Evolutionary conservation across 2,888 invertebrate genomes (phyloP).

Genomic region (Eupithecia centaureata): DNA sequence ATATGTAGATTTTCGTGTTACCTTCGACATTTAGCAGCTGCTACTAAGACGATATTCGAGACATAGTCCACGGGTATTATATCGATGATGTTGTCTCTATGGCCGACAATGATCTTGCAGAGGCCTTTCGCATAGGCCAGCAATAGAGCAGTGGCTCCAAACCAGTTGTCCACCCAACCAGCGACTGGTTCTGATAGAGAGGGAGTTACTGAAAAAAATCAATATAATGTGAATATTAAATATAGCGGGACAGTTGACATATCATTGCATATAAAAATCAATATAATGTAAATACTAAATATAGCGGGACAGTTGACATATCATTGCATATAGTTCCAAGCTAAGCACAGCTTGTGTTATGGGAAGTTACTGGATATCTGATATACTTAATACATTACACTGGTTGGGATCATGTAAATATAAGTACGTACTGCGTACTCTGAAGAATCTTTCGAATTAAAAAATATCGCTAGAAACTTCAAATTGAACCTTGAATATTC

Average conservation of each 20-base stretch:
- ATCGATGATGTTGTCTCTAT: conserved; percentile 88
- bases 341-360: too few relatives aligned
- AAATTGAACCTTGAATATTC: too few relatives aligned
- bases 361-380: too few relatives aligned
- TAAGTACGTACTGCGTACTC: too few relatives aligned
- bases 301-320: neutral
- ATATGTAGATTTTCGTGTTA: neutral
- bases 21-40: conserved; percentile 74
- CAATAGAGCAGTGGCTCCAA: conserved; percentile 91
- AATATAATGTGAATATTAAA: too few relatives aligned
- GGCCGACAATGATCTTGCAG: conserved; percentile 89
- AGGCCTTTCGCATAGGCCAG: conserved; percentile 86
- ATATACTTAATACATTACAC: too few relatives aligned
- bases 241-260: neutral
- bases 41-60: conserved; percentile 91
- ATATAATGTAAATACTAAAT: too few relatives aligned
- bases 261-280: too few relatives aligned
- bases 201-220: conserved; percentile 4
- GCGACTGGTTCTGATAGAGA: conserved; percentile 86
- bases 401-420: too few relatives aligned
- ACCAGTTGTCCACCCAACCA: conserved; percentile 97
- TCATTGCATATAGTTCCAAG: too few relatives aligned
- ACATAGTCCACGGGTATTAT: conserved; percentile 93
- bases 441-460: too few relatives aligned
- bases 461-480: too few relatives aligned